These are phyloP conservation scores for Poeciliopsis gracilis DNA, from an alignment of 2,797 vertebrate genomes.

Conservation along the genomic window DNA sequence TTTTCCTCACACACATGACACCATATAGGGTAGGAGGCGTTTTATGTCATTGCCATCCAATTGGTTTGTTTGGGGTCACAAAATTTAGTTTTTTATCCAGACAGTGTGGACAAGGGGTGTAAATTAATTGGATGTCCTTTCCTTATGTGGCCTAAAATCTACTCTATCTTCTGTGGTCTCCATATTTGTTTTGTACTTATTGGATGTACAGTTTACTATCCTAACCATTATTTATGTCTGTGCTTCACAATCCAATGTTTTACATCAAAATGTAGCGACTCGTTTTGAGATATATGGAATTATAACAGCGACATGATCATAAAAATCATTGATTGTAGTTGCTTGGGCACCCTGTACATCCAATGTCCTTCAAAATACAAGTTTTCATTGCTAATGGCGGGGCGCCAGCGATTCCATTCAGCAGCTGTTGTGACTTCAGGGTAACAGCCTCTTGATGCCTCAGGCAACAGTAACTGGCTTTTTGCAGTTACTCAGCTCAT, in stretches of 20 bases:
- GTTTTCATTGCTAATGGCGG: neutral
- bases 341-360: neutral
- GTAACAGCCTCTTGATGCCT: constrained; percentile 34
- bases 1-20: constrained; percentile 54
- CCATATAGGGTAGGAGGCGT: constrained; percentile 10
- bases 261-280: neutral
- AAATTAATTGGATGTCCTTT: constrained; percentile 2
- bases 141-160: neutral
- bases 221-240: neutral
- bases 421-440: constrained; percentile 39
- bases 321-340: neutral
- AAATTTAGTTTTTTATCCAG: constrained; percentile 15
- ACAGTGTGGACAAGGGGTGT: constrained; percentile 4
- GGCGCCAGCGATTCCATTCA: constrained; percentile 15
- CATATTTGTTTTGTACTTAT: neutral
- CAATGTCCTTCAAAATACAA: neutral
- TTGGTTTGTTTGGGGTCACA: constrained; percentile 40
- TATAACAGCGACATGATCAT: neutral
- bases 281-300: neutral
- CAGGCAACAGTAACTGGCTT: constrained; percentile 23
- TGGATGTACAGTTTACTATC: neutral
- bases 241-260: neutral
- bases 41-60: constrained; percentile 42
- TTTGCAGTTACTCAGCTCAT: constrained; percentile 28
- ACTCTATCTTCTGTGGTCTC: neutral